A percentile compares a stretch with the other conserved stretches of the same genome.
Evolutionary conservation across 2,888 invertebrate genomes (phyloP).

Genomic region (Proisotoma minuta): DNA sequence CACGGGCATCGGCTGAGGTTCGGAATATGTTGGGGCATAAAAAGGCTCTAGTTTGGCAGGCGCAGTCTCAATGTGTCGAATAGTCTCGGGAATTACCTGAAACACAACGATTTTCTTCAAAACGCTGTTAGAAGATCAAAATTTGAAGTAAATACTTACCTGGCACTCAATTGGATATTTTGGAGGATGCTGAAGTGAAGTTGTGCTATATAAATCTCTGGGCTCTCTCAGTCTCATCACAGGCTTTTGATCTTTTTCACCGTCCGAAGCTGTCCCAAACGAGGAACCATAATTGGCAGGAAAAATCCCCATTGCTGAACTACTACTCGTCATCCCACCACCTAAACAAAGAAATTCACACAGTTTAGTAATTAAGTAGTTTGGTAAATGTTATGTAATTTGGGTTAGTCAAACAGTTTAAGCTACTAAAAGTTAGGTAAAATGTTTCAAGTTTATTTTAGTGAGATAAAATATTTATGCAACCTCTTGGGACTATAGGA

Average conservation of each 20-base stretch:
- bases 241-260: constrained; percentile 60
- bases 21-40: constrained; percentile 70
- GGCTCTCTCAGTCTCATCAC: constrained; percentile 65
- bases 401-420: background rate
- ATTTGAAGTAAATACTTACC: constrained; percentile 54
- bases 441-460: background rate
- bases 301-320: constrained; percentile 18
- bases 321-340: constrained; percentile 11
- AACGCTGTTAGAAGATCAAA: background rate
- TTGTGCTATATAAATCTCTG: constrained; percentile 66
- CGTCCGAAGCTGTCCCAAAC: constrained; percentile 51
- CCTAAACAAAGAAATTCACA: background rate
- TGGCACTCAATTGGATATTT: constrained; percentile 87
- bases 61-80: constrained; percentile 69
- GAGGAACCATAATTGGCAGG: constrained; percentile 3
- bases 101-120: constrained; percentile 11
- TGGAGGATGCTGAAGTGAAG: constrained; percentile 70
- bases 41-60: constrained; percentile 74
- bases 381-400: background rate
- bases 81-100: constrained; percentile 75
- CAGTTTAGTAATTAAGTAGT: background rate
- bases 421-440: constrained; percentile 1
- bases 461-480: constrained; percentile 6
- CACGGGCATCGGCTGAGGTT: constrained; percentile 76
- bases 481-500: constrained; percentile 44